These are phyloP conservation scores for Platycheirus albimanus DNA, from an alignment of 2,888 invertebrate genomes.

Conservation along the genomic window DNA sequence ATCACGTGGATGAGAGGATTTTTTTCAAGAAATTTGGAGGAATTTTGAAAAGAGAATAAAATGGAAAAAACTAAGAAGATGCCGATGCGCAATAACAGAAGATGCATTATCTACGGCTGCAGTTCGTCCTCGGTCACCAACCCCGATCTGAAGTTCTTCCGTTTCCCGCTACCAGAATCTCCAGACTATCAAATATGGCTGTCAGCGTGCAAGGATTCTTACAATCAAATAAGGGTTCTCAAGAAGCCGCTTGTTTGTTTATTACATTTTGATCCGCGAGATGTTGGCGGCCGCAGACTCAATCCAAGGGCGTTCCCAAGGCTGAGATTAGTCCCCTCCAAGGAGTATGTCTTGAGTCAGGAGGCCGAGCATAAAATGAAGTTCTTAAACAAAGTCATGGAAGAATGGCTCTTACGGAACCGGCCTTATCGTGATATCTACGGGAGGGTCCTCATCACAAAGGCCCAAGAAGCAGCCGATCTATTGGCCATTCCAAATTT, in stretches of 20 bases:
- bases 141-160: conserved; percentile 81
- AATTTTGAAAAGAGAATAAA: conserved; percentile 19
- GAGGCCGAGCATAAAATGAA: conserved; percentile 80
- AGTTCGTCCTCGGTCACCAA: conserved; percentile 80
- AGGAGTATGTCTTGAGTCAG: conserved; percentile 79
- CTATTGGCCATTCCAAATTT: conserved; percentile 49
- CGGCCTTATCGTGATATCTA: conserved; percentile 58
- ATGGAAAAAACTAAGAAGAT: conserved; percentile 73
- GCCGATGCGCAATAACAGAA: conserved; percentile 81
- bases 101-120: conserved; percentile 81
- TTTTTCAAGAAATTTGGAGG: conserved; percentile 31
- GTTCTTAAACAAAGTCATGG: conserved; percentile 80
- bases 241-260: conserved; percentile 81
- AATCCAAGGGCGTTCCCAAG: conserved; percentile 79
- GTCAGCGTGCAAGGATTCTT: conserved; percentile 81
- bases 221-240: conserved; percentile 80
- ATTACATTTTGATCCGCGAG: conserved; percentile 79
- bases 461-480: conserved; percentile 49
- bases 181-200: conserved; percentile 80
- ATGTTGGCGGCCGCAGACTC: conserved; percentile 79
- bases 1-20: conserved; percentile 40
- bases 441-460: conserved; percentile 49
- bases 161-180: conserved; percentile 80
- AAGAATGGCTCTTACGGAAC: conserved; percentile 81
- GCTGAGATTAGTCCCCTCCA: conserved; percentile 78